Conservation (phyloP, 2,113 vertebrate genomes). For the Thalassoma bifasciatum region DNA sequence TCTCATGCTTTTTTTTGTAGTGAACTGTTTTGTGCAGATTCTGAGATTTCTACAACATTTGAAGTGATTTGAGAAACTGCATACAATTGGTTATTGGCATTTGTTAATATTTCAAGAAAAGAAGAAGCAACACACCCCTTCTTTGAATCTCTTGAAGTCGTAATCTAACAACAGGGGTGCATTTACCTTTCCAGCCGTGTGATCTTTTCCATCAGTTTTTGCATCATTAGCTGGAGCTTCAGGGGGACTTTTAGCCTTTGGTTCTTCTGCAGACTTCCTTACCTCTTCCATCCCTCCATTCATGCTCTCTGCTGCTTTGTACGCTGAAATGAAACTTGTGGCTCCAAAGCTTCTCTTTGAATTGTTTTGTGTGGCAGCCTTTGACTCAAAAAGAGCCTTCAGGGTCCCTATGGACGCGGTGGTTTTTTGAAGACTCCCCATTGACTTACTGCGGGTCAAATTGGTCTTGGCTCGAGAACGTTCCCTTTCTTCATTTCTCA, state of each 20-base stretch:
- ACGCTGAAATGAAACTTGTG: not conserved
- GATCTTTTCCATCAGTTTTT: constrained; percentile 30
- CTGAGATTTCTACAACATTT: too few relatives aligned
- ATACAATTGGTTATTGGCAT: too few relatives aligned
- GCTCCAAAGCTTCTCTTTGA: constrained; percentile 26
- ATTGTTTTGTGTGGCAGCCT: constrained; percentile 11
- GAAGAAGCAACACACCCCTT: too few relatives aligned
- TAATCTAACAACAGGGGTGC: not conserved
- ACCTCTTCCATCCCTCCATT: constrained; percentile 31
- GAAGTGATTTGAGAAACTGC: too few relatives aligned
- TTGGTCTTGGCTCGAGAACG: constrained; percentile 9
- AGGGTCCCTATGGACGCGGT: constrained; percentile 55
- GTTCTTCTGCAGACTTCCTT: not conserved
- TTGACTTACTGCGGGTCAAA: constrained; percentile 69
- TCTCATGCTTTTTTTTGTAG: too few relatives aligned
- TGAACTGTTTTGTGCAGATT: too few relatives aligned
- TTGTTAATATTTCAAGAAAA: too few relatives aligned
- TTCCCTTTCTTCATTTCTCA: constrained; percentile 36
- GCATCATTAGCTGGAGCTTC: not conserved
- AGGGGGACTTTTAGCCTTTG: not conserved
- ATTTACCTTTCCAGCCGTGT: constrained; percentile 54
- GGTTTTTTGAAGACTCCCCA: constrained; percentile 57
- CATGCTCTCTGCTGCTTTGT: constrained; percentile 9
- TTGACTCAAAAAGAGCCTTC: constrained; percentile 76
- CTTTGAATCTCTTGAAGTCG: too few relatives aligned